These are phyloP conservation scores for Netelia virgata DNA, from an alignment of 2,888 invertebrate species.

Conservation along the genomic window DNA sequence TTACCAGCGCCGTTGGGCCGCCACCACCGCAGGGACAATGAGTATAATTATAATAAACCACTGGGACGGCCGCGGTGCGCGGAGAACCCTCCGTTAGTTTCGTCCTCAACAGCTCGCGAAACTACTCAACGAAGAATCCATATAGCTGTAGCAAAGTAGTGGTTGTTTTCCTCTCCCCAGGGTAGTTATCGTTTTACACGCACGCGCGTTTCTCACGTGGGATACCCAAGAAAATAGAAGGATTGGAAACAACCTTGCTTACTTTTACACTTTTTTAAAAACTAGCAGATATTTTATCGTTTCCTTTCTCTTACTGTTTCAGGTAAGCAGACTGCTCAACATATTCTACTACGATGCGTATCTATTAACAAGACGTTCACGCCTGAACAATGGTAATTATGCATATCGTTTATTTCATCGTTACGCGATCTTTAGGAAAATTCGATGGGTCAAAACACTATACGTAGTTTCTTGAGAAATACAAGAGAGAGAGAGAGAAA, in stretches of 20 bases:
- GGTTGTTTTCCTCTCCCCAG: constrained; percentile 8
- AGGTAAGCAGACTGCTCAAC: constrained; percentile 75
- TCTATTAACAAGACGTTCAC: constrained; percentile 16
- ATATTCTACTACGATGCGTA: background rate
- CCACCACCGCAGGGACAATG: constrained; percentile 76
- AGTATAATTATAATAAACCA: constrained; percentile 79
- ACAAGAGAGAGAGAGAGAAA: background rate
- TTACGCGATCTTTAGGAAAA: constrained; percentile 31
- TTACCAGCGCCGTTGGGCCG: constrained; percentile 53
- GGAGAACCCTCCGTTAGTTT: constrained; percentile 52
- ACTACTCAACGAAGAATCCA: constrained; percentile 54
- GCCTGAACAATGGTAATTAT: constrained; percentile 17
- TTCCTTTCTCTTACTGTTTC: constrained; percentile 74
- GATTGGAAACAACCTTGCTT: background rate
- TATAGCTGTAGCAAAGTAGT: background rate
- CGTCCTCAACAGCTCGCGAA: constrained; percentile 19
- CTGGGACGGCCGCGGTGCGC: constrained; percentile 72
- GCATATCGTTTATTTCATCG: constrained; percentile 40
- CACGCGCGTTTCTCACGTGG: constrained; percentile 35
- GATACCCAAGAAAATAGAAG: constrained; percentile 39
- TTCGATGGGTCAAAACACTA: background rate
- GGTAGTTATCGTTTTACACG: constrained; percentile 49
- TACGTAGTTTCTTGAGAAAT: background rate
- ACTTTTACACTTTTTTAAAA: background rate
- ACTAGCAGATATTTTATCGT: background rate